Conservation (phyloP, 2,113 vertebrate genomes). For the Laticauda laticaudata region DNA sequence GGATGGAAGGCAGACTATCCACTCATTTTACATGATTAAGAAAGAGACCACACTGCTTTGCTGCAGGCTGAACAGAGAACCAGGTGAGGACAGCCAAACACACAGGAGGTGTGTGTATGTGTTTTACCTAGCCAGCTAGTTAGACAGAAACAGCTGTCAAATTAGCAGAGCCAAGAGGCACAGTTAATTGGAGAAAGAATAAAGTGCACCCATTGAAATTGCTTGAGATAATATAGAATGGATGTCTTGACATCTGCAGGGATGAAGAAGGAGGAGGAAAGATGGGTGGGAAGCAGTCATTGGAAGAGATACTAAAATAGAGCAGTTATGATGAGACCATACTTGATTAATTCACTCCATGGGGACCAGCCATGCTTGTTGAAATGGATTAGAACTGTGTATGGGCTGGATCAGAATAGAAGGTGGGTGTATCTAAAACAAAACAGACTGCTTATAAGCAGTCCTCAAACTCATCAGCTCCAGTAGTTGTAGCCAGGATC, state of each 20-base stretch:
- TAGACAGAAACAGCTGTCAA: conserved; percentile 16
- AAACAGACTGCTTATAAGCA: not conserved
- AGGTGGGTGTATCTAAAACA: not conserved
- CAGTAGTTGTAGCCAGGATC: not conserved
- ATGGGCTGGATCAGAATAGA: not conserved
- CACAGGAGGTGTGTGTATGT: not conserved
- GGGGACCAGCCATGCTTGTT: not conserved
- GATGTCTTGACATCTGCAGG: not conserved
- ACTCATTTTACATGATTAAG: not conserved
- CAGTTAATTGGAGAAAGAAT: conserved; percentile 15
- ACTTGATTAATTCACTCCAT: not conserved
- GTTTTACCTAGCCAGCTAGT: not conserved
- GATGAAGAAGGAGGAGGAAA: not conserved
- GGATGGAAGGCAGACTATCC: not conserved
- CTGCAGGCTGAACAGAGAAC: conserved; percentile 5
- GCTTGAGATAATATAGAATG: not conserved
- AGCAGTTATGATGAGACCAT: too few species aligned
- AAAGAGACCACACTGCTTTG: not conserved
- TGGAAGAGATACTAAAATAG: not conserved
- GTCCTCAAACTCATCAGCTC: not conserved
- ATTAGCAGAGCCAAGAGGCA: conserved; percentile 5
- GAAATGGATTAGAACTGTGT: not conserved
- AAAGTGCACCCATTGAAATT: conserved; percentile 12
- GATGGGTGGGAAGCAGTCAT: not conserved
- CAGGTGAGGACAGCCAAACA: not conserved